Evolutionary conservation across 2,888 invertebrate genomes (phyloP).

Genomic region (Elmis aenea): DNA sequence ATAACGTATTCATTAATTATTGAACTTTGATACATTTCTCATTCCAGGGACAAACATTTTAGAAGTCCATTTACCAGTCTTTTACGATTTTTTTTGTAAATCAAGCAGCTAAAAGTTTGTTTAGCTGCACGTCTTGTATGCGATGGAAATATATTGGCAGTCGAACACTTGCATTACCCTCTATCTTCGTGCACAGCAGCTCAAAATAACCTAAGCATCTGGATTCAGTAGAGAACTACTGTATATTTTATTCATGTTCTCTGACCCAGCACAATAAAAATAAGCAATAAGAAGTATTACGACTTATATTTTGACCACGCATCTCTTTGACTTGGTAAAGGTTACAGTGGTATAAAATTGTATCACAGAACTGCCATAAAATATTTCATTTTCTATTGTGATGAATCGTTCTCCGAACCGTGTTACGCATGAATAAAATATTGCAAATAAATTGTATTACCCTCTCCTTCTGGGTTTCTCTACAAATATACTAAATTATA

Average conservation of each 20-base stretch:
- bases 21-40: too few relatives aligned
- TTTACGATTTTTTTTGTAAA: too few relatives aligned
- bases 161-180: constrained; percentile 12
- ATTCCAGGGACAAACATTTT: too few relatives aligned
- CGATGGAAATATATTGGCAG: constrained; percentile 10
- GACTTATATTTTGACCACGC: constrained; percentile 17
- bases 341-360: constrained; percentile 8
- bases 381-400: constrained; percentile 19
- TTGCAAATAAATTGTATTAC: constrained; percentile 2
- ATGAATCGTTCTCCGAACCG: background rate
- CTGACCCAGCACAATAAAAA: constrained; percentile 31
- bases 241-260: constrained; percentile 32
- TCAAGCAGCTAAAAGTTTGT: too few relatives aligned
- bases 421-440: constrained; percentile 9
- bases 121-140: too few relatives aligned
- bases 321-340: constrained; percentile 12
- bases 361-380: constrained; percentile 12
- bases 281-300: constrained; percentile 20
- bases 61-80: too few relatives aligned
- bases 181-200: constrained; percentile 9
- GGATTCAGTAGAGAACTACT: constrained; percentile 17
- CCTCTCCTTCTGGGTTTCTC: too few relatives aligned
- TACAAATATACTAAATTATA: too few relatives aligned
- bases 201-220: constrained; percentile 15
- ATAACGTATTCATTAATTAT: too few relatives aligned